Conservation (phyloP, 2,888 invertebrate genomes). For the Arge pagana region DNA sequence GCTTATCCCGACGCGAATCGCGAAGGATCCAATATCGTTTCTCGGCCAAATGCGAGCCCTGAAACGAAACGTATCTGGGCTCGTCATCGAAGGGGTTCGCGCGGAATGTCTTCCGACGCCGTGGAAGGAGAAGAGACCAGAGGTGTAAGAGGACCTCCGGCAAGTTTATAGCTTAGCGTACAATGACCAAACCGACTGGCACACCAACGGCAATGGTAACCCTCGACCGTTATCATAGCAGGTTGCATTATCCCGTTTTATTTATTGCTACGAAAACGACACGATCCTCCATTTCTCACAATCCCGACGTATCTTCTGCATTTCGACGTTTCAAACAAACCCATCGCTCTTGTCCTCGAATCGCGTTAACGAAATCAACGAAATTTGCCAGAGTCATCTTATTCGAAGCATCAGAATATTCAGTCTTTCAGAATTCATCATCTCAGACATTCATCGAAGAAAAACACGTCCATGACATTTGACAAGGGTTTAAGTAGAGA, state of each 20-base stretch:
- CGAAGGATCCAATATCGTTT: constrained; percentile 14
- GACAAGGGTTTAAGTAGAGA: too few species aligned
- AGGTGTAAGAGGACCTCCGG: background rate
- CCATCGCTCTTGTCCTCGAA: too few species aligned
- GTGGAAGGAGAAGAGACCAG: constrained; percentile 2
- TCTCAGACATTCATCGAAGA: too few species aligned
- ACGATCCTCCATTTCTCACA: constrained; percentile 30
- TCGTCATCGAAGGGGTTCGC: constrained; percentile 15
- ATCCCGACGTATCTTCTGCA: too few species aligned
- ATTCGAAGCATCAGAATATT: too few species aligned
- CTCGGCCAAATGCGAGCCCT: background rate
- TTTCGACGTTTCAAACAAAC: too few species aligned
- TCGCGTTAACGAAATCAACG: too few species aligned
- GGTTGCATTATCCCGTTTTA: constrained; percentile 40
- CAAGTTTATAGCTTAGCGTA: constrained; percentile 18
- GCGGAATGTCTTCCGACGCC: background rate
- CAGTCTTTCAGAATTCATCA: too few species aligned
- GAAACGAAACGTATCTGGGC: constrained; percentile 16
- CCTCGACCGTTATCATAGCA: constrained; percentile 15
- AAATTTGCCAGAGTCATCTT: too few species aligned
- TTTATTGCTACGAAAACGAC: constrained; percentile 36
- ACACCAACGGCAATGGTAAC: background rate
- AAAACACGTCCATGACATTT: too few species aligned
- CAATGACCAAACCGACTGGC: constrained; percentile 4
- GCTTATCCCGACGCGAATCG: constrained; percentile 5